Conservation (phyloP, 2,888 invertebrate species). For the Rhingia rostrata region DNA sequence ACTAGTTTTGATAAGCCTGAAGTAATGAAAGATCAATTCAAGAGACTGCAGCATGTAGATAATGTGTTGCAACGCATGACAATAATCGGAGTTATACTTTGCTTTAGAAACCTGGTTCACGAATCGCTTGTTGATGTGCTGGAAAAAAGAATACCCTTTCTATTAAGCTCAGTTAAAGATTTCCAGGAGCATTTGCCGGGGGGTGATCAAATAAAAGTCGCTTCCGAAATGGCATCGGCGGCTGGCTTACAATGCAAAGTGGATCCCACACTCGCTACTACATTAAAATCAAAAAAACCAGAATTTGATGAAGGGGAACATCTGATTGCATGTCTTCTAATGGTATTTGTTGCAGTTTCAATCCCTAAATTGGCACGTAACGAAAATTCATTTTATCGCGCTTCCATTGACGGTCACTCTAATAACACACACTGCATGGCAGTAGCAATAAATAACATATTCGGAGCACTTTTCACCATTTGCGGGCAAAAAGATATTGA, state of each 20-base stretch:
- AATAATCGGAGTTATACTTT: slow-evolving; percentile 98
- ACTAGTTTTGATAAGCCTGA: slow-evolving; percentile 99
- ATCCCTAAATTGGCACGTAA: slow-evolving; percentile 96
- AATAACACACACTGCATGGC: slow-evolving; percentile 99
- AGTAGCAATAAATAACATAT: slow-evolving; percentile 96
- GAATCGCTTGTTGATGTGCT: slow-evolving; percentile 96
- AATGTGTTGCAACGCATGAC: slow-evolving; percentile 98
- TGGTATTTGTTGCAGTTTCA: slow-evolving; percentile 99
- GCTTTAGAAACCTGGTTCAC: slow-evolving; percentile 96
- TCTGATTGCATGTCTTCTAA: slow-evolving; percentile 94
- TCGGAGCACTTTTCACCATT: slow-evolving; percentile 97
- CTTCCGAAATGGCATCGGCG: slow-evolving; percentile 98
- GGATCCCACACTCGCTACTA: slow-evolving; percentile 96
- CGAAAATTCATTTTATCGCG: slow-evolving; percentile 94
- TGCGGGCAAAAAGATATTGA: slow-evolving; percentile 98
- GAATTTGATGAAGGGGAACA: slow-evolving; percentile 96
- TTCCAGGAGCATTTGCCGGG: slow-evolving; percentile 96
- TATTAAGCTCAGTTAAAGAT: slow-evolving; percentile 96
- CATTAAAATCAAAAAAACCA: slow-evolving; percentile 93
- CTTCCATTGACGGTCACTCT: slow-evolving; percentile 95
- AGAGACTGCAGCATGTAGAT: slow-evolving; percentile 94
- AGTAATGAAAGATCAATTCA: slow-evolving; percentile 98
- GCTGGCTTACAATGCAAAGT: slow-evolving; percentile 97
- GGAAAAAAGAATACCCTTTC: slow-evolving; percentile 96
- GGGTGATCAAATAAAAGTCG: slow-evolving; percentile 94